A percentile compares a stretch with the other conserved stretches of the same genome.
Conservation (phyloP, 2,797 vertebrate genomes). For the Scleropages formosus region DNA sequence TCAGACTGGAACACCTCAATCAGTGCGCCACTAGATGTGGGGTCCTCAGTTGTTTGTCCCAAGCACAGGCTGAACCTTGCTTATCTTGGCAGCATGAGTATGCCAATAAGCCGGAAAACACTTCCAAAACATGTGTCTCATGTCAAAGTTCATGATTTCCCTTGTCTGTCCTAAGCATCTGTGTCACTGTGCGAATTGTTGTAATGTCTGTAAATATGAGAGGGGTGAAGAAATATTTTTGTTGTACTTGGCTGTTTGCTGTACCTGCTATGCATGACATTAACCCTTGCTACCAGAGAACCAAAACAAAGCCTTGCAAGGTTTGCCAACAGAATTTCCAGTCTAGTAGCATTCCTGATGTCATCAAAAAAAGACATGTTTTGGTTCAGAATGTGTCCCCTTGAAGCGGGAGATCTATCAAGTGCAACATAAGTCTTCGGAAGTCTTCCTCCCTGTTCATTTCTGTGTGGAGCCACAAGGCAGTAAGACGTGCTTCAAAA, state of each 20-base stretch:
- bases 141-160: background rate
- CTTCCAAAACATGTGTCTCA: background rate
- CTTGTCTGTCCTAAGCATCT: background rate
- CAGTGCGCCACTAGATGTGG: background rate
- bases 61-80: background rate
- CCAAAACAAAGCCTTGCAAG: background rate
- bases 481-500: too few relatives aligned
- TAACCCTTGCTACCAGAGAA: background rate
- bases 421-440: too few relatives aligned
- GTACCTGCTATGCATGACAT: background rate
- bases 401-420: background rate
- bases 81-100: conserved; percentile 16
- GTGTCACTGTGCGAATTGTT: background rate
- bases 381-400: background rate
- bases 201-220: background rate
- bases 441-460: too few relatives aligned
- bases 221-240: conserved; percentile 15
- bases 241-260: too few relatives aligned
- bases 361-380: background rate
- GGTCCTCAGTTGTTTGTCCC: background rate
- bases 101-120: conserved; percentile 17
- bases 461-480: too few relatives aligned
- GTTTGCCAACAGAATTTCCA: background rate
- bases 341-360: background rate
- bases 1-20: background rate